Percentiles rank a stretch among this genome's conserved stretches.
phyloP scores from a whole-genome alignment of 2,888 invertebrate species.

The Sturmia bella region DNA sequence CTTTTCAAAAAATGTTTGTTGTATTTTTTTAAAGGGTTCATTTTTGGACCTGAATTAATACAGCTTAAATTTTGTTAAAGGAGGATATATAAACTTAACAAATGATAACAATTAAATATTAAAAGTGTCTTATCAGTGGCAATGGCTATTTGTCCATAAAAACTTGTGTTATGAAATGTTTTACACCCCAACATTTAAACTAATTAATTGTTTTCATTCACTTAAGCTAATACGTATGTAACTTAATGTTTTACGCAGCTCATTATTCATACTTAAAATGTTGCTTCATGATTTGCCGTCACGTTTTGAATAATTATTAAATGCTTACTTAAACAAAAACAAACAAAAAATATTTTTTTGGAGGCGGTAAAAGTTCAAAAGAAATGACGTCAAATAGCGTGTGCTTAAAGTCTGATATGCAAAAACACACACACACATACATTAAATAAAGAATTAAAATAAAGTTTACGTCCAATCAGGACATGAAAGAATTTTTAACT shows the following conservation, averaged over 20 bases:
- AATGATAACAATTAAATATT: too few species aligned
- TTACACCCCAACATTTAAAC: too few species aligned
- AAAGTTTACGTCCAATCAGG: constrained; percentile 11
- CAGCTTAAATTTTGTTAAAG: too few species aligned
- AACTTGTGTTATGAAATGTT: too few species aligned
- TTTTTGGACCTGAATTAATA: too few species aligned
- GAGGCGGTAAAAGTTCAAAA: constrained; percentile 12
- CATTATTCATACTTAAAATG: neutral
- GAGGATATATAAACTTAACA: too few species aligned
- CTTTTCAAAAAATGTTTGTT: too few species aligned
- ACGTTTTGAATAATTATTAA: constrained; percentile 12
- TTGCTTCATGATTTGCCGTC: neutral
- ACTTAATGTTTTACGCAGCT: neutral
- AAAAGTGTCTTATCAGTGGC: too few species aligned
- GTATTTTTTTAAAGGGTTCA: too few species aligned
- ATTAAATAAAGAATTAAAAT: neutral
- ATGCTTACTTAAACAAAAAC: neutral
- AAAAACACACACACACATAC: neutral
- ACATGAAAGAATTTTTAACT: constrained; percentile 32
- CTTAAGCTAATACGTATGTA: too few species aligned
- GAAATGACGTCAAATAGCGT: constrained; percentile 12
- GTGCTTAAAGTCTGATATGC: constrained; percentile 12
- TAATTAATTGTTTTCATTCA: neutral
- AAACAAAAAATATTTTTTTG: neutral
- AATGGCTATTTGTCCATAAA: too few species aligned